Conservation (phyloP, 2,888 invertebrate genomes). For the Caradrina clavipalpis region DNA sequence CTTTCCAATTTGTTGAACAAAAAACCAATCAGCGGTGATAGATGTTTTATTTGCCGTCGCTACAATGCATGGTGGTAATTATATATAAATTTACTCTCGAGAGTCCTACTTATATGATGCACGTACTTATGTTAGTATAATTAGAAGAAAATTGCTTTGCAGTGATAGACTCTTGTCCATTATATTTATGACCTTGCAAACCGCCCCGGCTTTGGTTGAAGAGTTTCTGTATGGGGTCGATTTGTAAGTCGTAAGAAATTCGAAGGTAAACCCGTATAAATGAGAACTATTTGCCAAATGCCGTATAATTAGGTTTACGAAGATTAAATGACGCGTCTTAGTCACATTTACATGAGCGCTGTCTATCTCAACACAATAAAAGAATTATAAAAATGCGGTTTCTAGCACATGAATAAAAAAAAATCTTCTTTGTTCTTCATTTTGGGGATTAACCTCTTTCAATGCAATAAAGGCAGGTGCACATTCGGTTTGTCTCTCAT, state of each 20-base stretch:
- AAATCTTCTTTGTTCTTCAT: not conserved
- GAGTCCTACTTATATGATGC: conserved; percentile 41
- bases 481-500: too few species aligned
- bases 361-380: not conserved
- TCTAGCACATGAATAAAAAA: conserved; percentile 1
- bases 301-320: conserved; percentile 29
- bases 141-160: conserved; percentile 45
- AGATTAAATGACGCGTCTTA: not conserved
- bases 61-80: conserved; percentile 34
- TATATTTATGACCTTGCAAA: not conserved
- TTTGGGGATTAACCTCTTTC: not conserved
- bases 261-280: not conserved
- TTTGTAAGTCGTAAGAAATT: not conserved
- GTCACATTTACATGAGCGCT: not conserved
- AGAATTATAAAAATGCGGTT: conserved; percentile 11
- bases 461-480: not conserved
- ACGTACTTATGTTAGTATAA: conserved; percentile 29
- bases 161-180: conserved; percentile 17
- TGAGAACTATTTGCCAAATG: not conserved
- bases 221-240: not conserved
- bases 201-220: not conserved
- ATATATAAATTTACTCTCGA: conserved; percentile 43
- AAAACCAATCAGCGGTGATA: conserved; percentile 26
- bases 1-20: conserved; percentile 47
- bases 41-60: conserved; percentile 53